phyloP scores from a whole-genome alignment of 23 tunicate species.

The Trididemnum nubilum region DNA sequence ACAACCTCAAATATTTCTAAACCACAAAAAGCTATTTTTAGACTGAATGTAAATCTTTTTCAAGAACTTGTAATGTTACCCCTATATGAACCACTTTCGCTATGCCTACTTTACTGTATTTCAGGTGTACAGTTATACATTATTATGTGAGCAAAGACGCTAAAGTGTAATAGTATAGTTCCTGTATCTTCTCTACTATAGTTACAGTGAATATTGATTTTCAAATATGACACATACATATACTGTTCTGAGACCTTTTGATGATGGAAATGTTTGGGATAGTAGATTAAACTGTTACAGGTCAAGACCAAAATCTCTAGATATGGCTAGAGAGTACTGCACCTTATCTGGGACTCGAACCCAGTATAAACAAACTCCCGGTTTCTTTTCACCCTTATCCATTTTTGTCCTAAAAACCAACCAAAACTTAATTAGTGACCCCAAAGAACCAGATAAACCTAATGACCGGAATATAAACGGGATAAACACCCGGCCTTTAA shows the following conservation, averaged over 20 bases:
- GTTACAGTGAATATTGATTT: no score
- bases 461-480: neutral
- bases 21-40: no score
- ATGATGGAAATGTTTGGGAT: neutral
- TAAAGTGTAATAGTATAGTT: neutral
- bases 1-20: no score
- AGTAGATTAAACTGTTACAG: neutral
- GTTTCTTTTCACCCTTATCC: neutral
- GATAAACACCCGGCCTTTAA: constrained; percentile 23
- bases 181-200: neutral
- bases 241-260: no score
- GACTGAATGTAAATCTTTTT: no score
- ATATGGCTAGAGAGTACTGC: neutral
- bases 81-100: no score
- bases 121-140: neutral
- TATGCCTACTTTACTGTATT: no score
- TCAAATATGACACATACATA: no score
- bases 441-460: neutral
- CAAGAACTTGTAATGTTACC: no score
- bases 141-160: neutral
- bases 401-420: neutral
- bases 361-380: neutral
- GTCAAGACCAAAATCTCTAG: constrained; percentile 27
- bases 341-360: neutral
- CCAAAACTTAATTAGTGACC: neutral